phyloP scores from a whole-genome alignment of 2,888 invertebrate genomes.

The Drosophila neonasuta region DNA sequence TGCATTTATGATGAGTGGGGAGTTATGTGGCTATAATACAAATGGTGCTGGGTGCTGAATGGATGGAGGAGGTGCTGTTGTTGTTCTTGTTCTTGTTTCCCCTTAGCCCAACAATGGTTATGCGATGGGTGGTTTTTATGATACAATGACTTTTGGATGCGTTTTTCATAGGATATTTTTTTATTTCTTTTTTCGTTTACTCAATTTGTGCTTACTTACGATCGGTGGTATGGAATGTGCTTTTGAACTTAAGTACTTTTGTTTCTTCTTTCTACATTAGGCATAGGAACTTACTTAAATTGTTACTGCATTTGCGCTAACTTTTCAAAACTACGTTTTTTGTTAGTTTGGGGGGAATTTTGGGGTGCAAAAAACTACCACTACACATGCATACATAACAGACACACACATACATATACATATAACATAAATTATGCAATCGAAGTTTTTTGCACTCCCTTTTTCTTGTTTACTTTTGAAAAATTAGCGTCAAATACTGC shows the following conservation, averaged over 20 bases:
- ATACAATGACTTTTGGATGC: slow-evolving; percentile 64
- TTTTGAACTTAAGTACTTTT: slow-evolving; percentile 55
- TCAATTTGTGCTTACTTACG: slow-evolving; percentile 40
- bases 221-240: slow-evolving; percentile 69
- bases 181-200: slow-evolving; percentile 27
- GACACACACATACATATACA: slow-evolving; percentile 42
- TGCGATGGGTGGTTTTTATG: slow-evolving; percentile 25
- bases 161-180: slow-evolving; percentile 34
- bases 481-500: slow-evolving; percentile 60
- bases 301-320: slow-evolving; percentile 46
- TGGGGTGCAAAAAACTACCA: slow-evolving; percentile 75
- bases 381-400: slow-evolving; percentile 49
- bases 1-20: slow-evolving; percentile 7
- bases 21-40: slow-evolving; percentile 14
- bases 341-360: slow-evolving; percentile 33
- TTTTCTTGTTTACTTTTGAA: slow-evolving; percentile 29
- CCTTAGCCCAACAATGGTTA: slow-evolving; percentile 31
- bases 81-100: slow-evolving; percentile 6
- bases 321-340: slow-evolving; percentile 63
- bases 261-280: slow-evolving; percentile 13
- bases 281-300: slow-evolving; percentile 45
- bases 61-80: slow-evolving; percentile 21
- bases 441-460: slow-evolving; percentile 78
- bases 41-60: slow-evolving; percentile 28
- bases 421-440: slow-evolving; percentile 63